A percentile compares a stretch with the other conserved stretches of the same genome.
Evolutionary conservation across 2,888 invertebrate species (phyloP).

Genomic region (Pyrochroa serraticornis): DNA sequence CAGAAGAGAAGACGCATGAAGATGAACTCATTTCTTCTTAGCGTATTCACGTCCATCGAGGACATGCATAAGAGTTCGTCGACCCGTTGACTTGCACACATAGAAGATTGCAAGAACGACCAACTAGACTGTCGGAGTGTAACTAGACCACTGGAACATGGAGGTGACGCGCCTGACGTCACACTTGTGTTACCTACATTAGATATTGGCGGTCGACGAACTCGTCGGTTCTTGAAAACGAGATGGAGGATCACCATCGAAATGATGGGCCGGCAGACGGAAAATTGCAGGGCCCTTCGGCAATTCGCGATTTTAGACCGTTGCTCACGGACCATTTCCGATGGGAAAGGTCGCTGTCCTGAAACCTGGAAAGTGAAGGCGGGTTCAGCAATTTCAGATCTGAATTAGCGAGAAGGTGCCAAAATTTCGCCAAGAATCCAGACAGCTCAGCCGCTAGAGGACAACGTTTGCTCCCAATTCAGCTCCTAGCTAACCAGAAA

Average conservation of each 20-base stretch:
- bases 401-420: too few species aligned
- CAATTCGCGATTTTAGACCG: conserved; percentile 12
- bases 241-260: conserved; percentile 15
- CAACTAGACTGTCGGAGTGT: conserved; percentile 47
- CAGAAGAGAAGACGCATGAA: conserved; percentile 28
- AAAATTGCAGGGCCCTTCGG: conserved; percentile 15
- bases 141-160: conserved; percentile 58
- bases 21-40: conserved; percentile 50
- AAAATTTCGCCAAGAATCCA: too few species aligned
- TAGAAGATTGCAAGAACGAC: conserved; percentile 38
- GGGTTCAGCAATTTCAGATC: too few species aligned
- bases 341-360: conserved; percentile 8
- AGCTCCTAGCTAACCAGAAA: too few species aligned
- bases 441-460: too few species aligned
- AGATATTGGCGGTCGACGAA: conserved; percentile 49
- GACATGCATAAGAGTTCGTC: conserved; percentile 42
- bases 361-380: neutral
- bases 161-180: conserved; percentile 58
- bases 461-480: too few species aligned
- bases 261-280: conserved; percentile 14
- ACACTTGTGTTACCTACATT: conserved; percentile 57
- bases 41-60: conserved; percentile 43
- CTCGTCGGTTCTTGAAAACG: conserved; percentile 34
- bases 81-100: conserved; percentile 33
- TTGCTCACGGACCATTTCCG: conserved; percentile 8